Base-by-base conservation (phyloP, 64 coral and sea anemone genomes). In the Dendrophyllia cribrosa region DNA sequence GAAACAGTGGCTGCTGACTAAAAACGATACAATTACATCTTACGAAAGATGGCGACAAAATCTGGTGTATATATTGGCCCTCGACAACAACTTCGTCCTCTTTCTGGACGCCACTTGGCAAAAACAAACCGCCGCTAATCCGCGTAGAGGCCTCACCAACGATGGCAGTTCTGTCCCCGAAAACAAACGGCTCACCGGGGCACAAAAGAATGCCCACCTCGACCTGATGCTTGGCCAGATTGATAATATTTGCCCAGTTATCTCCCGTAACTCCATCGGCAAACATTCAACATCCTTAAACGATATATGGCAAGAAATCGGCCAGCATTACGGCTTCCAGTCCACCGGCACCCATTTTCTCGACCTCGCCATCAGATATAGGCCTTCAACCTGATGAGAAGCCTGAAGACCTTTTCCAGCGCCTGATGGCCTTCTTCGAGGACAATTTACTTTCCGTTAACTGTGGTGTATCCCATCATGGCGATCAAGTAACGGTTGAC, bases 281-380 rank as follows among this genome's bases (percentile, higher is more conserved):
- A 92, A 92, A 48, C 83, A 84, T 44, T 92, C 90, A 5, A 70
- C 77, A 49, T 92, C 90, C 14, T 23, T 91, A 11, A 92, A 75
- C 66, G 51, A 61, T 66, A 92, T 92, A 22, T 92, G 79, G 90
- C 69, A 92, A 43, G 81, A 63, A 75, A 78, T 78, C 9, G n/a
- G 87, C 9, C 47, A 74, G 43, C 87, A 89, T 77, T 89, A 69
- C 51, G 84, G 84, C 51, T 87, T 87, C 26, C 24, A 85, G 14
- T 67, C 25, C 8, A 85, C 59, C 60, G 81, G 81, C 19, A 55
- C 79, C 21, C 61, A 85, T 43, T 67, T 67, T 43, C 79, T 83
- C 15, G 79, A 83, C 79, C 22, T 83, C 10, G 58, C 50, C 13
- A n/a, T n/a, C n/a, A n/a, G 53, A 15, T 34, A 53, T 87, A 11